phyloP scores from a whole-genome alignment of 2,888 invertebrate species.

The Rhaphigaster nebulosa region DNA sequence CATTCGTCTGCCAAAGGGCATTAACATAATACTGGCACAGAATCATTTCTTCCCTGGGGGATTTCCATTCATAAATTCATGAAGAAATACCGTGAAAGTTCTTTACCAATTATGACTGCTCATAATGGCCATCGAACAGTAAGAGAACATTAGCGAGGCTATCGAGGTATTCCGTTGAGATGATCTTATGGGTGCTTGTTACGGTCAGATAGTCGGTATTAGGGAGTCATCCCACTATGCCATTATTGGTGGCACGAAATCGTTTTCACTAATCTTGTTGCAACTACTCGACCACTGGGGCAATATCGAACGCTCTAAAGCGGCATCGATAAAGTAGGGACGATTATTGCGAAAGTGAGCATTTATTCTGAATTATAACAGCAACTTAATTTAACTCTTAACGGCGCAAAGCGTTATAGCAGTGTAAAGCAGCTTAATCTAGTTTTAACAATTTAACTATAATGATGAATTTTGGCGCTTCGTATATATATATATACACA shows the following conservation, averaged over 20 bases:
- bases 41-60: no score
- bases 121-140: background rate
- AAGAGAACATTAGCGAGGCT: background rate
- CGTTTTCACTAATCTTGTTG: background rate
- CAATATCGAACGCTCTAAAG: background rate
- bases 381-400: no score
- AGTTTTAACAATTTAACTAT: no score
- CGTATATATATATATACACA: no score
- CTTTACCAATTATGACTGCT: background rate
- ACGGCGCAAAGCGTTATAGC: no score
- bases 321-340: background rate
- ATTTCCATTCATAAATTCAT: no score
- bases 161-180: background rate
- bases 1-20: no score
- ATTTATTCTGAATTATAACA: background rate
- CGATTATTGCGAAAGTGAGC: background rate
- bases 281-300: background rate
- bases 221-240: background rate
- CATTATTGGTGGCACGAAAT: slow-evolving; percentile 6
- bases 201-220: background rate
- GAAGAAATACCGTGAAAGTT: no score
- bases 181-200: background rate
- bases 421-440: no score
- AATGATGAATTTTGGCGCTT: no score
- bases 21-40: no score